phyloP scores from a whole-genome alignment of 2,888 invertebrate species.

The Caenorhabditis parvicauda region DNA sequence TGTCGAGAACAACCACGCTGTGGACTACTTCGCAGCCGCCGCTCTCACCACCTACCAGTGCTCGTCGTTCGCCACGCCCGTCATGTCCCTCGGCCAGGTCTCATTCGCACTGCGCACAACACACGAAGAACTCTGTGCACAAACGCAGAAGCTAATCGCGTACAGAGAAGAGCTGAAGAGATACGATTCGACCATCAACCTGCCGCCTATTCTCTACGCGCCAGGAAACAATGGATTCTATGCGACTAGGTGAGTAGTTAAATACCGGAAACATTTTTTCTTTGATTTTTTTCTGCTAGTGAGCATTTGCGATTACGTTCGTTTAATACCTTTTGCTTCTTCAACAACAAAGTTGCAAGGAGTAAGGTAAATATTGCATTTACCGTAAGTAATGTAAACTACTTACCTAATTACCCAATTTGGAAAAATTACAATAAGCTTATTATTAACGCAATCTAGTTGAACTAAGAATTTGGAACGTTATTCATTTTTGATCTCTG shows the following conservation, averaged over 20 bases:
- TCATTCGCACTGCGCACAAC: constrained; percentile 43
- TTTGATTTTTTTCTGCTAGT: too few species aligned
- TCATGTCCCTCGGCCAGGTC: not conserved
- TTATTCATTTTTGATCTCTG: too few species aligned
- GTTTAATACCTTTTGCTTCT: too few species aligned
- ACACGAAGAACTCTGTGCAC: constrained; percentile 21
- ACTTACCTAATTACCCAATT: too few species aligned
- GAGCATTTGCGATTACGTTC: too few species aligned
- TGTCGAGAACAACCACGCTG: constrained; percentile 24
- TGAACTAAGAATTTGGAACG: too few species aligned
- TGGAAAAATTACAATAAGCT: too few species aligned
- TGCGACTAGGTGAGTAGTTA: constrained; percentile 14
- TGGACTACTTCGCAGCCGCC: constrained; percentile 17
- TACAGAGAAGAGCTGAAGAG: constrained; percentile 29
- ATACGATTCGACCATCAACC: constrained; percentile 22
- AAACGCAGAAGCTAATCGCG: constrained; percentile 33
- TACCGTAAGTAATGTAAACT: too few species aligned
- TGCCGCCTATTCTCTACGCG: constrained; percentile 11
- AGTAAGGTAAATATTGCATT: too few species aligned
- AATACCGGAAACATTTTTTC: too few species aligned
- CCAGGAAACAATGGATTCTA: constrained; percentile 18
- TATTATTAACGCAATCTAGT: too few species aligned
- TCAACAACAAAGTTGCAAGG: too few species aligned
- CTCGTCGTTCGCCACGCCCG: constrained; percentile 5
- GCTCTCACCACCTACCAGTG: constrained; percentile 13